Conservation (phyloP, 2,113 vertebrate species). For the Chloropsis cyanopogon region DNA sequence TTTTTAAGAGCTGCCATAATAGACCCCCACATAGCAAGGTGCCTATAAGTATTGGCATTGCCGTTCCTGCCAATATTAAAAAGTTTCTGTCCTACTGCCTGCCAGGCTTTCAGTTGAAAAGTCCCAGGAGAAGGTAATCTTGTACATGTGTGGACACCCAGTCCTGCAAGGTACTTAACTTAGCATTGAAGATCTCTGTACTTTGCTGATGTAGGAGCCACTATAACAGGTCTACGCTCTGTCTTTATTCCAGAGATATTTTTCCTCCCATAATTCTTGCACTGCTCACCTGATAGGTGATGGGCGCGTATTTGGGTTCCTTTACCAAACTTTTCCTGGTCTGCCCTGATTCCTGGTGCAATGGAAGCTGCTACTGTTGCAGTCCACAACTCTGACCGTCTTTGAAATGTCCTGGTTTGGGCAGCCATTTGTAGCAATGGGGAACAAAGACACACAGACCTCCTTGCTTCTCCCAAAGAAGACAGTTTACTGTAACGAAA, state of each 20-base stretch:
- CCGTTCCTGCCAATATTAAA: background rate
- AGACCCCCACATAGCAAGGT: accelerated
- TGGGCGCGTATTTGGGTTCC: accelerated
- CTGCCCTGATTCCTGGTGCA: background rate
- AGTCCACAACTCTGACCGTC: background rate
- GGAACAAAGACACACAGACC: background rate
- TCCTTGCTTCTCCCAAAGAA: background rate
- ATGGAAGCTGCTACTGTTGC: background rate
- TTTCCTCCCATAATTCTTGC: background rate
- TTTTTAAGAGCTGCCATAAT: background rate
- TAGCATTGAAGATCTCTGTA: background rate
- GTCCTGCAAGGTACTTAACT: background rate
- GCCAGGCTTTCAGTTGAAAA: background rate
- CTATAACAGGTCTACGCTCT: background rate
- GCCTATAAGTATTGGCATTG: background rate
- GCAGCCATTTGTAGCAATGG: background rate
- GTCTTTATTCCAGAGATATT: background rate
- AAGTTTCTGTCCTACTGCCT: background rate
- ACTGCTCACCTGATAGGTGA: no score
- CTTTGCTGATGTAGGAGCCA: background rate
- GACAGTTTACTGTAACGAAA: accelerated
- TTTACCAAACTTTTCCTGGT: background rate
- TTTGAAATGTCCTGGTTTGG: background rate
- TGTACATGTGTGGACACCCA: background rate
- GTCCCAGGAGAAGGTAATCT: background rate